Evolutionary conservation across 2,888 invertebrate species (phyloP).

Genomic region (Leistus spinibarbis): DNA sequence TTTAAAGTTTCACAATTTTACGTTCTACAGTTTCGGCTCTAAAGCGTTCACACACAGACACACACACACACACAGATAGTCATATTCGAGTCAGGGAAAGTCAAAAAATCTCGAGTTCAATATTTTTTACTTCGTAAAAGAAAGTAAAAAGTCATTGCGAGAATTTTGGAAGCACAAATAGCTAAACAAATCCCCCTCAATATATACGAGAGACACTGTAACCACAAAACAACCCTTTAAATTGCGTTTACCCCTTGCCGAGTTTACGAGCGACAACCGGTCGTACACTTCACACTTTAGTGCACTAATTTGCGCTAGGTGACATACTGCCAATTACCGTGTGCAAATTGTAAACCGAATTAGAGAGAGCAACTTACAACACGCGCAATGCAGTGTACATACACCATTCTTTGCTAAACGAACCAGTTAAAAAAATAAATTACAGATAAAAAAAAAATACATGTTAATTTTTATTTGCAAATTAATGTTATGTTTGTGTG

Average conservation of each 20-base stretch:
- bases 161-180: background rate
- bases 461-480: background rate
- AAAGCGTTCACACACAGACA: no score
- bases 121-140: background rate
- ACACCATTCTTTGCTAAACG: background rate
- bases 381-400: background rate
- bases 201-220: background rate
- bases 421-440: background rate
- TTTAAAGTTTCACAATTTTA: no score
- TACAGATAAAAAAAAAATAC: background rate
- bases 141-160: background rate
- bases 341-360: conserved; percentile 8
- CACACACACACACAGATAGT: no score
- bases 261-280: conserved; percentile 28
- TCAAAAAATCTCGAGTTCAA: no score
- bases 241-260: conserved; percentile 3
- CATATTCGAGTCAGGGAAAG: no score
- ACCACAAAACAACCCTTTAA: conserved; percentile 11
- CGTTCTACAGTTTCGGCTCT: no score
- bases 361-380: background rate
- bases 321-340: conserved; percentile 35
- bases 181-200: background rate
- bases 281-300: conserved; percentile 40
- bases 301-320: conserved; percentile 38
- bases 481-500: background rate